phyloP scores from a whole-genome alignment of 2,797 vertebrate genomes.

The Hypotaenidia okinawae region DNA sequence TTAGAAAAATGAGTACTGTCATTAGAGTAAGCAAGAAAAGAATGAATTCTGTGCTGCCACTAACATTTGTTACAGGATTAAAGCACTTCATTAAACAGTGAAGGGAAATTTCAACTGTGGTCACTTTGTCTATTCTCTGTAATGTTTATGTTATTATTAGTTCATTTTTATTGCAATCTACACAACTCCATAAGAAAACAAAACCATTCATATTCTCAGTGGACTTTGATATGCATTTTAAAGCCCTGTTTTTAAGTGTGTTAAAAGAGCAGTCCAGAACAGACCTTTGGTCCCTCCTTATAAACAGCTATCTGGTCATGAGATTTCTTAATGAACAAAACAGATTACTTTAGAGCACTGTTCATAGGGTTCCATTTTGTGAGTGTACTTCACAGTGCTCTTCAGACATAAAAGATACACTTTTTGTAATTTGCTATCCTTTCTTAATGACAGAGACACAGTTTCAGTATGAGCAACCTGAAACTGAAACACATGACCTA shows the following conservation, averaged over 20 bases:
- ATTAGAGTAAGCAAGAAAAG: background rate
- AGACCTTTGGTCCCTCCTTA: background rate
- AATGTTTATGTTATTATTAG: background rate
- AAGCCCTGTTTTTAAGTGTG: background rate
- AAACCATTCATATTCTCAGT: background rate
- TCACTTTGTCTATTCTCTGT: background rate
- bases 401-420: background rate
- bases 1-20: background rate
- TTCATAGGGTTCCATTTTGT: background rate
- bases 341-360: background rate
- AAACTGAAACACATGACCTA: background rate
- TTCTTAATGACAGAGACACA: background rate
- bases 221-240: background rate
- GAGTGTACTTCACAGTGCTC: rapidly evolving
- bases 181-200: background rate
- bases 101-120: background rate
- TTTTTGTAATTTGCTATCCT: background rate
- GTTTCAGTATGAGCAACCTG: background rate
- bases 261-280: background rate
- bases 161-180: background rate
- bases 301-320: rapidly evolving
- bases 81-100: background rate
- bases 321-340: background rate
- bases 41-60: background rate
- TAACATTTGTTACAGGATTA: background rate